Base-by-base conservation (phyloP, 1,140 invertebrate species). In the Micrasema minimum region DNA sequence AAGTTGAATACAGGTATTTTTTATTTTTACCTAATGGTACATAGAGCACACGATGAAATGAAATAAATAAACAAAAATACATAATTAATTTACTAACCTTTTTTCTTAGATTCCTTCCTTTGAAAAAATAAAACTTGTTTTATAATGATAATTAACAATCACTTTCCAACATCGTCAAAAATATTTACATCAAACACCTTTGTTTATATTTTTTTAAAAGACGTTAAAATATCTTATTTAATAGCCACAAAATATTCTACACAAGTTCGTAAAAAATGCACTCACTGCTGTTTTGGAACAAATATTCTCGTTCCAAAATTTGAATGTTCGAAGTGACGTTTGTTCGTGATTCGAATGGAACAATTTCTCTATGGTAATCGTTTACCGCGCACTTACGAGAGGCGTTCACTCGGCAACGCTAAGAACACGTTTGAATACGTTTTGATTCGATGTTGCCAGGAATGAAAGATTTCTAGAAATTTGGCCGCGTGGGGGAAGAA, bases 361-460 rank as follows among this genome's bases (percentile, higher is more conserved):
- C 53, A 26, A 37, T 57, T 57, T 57, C 53, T 57, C 53, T 57
- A 12, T 12, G 20, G n/a, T 31, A 31, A 31, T 31, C 7, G 26
- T 31, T 57, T 35, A 6, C 10, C 53, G 53, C 53, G 53, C 53
- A 26, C 53, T 22, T 4, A 0, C 1, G 2, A 23, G 12, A 2
- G 26, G 26, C 11, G 26, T 57, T 35, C n/a, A n/a, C 53, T 57
- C 26, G 51, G 16, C 51, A 22, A 22, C 22, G 53, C 26, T 26
- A 57, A 16, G 31, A 35, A 57, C 53, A 57, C 53, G 53, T 57
- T 57, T 57, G 53, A 57, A 31, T 31, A 4, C 26, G 26, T 31
- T 31, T 2, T 31, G 26, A 7, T 4, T 38, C 23, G 4, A 14
- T 14, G 23, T 35, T 37, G 53, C 53, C 31, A 35, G 26, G 12